phyloP scores from a whole-genome alignment of 2,888 invertebrate genomes.

The Nudaria mundana region DNA sequence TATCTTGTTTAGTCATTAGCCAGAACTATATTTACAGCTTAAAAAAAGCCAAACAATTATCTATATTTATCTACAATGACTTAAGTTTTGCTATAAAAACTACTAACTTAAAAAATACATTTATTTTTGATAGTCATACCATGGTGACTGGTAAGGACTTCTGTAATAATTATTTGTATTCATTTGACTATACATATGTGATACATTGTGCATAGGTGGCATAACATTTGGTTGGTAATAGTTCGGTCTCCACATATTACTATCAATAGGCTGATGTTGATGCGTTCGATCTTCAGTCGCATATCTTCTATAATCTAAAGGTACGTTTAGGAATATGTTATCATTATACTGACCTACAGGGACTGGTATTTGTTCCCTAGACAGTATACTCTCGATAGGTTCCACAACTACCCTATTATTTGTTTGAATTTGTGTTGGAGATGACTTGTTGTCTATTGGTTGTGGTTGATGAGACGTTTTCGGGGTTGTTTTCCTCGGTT shows the following conservation, averaged over 20 bases:
- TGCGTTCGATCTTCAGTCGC: constrained; percentile 17
- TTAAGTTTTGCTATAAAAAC: too few relatives aligned
- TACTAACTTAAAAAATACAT: constrained; percentile 34
- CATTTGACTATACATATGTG: constrained; percentile 29
- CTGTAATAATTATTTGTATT: constrained; percentile 52
- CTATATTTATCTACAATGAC: too few relatives aligned
- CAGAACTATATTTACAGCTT: too few relatives aligned
- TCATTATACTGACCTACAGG: constrained; percentile 72
- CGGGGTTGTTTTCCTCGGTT: constrained; percentile 5
- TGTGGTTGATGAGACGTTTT: too few relatives aligned
- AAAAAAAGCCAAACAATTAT: too few relatives aligned
- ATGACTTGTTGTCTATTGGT: neutral
- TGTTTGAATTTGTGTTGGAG: constrained; percentile 9
- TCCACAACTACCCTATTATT: constrained; percentile 33
- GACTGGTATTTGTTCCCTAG: constrained; percentile 38
- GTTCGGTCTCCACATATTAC: constrained; percentile 48
- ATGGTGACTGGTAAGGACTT: constrained; percentile 64
- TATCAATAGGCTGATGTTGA: constrained; percentile 23
- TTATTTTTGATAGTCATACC: constrained; percentile 58
- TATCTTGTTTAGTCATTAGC: too few relatives aligned
- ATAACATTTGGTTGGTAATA: constrained; percentile 35
- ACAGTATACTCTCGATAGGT: constrained; percentile 21
- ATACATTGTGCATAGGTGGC: constrained; percentile 30
- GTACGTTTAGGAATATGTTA: constrained; percentile 57
- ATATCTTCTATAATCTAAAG: constrained; percentile 55